Percentiles rank a stretch among this genome's conserved stretches.
Conservation (phyloP, 2,113 vertebrate genomes). For the Entosphenus tridentatus region DNA sequence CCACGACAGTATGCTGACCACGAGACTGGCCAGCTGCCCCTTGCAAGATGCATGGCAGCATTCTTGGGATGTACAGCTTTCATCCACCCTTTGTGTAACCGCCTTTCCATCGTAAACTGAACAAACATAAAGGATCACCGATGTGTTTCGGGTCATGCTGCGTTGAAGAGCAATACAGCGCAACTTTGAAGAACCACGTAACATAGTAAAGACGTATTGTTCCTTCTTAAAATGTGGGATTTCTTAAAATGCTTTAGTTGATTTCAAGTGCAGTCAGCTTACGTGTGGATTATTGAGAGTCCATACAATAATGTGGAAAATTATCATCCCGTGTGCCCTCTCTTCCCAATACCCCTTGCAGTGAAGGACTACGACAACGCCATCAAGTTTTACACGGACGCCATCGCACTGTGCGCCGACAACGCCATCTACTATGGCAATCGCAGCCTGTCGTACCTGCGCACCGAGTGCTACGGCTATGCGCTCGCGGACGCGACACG, state of each 20-base stretch:
- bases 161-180: too few relatives aligned
- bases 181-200: too few relatives aligned
- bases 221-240: background rate
- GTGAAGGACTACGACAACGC: constrained; percentile 82
- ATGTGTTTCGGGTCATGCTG: too few relatives aligned
- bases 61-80: too few relatives aligned
- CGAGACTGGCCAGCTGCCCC: too few relatives aligned
- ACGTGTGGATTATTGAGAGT: background rate
- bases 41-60: too few relatives aligned
- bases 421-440: constrained; percentile 76
- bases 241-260: background rate
- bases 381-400: constrained; percentile 60
- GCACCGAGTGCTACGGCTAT: constrained; percentile 77
- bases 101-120: too few relatives aligned
- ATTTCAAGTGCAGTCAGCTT: background rate
- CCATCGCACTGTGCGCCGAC: constrained; percentile 47
- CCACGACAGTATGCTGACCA: too few relatives aligned
- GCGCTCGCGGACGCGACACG: constrained; percentile 61
- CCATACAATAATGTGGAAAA: background rate
- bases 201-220: background rate
- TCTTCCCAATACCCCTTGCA: constrained; percentile 7
- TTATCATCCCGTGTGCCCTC: background rate
- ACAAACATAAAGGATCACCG: too few relatives aligned
- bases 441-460: constrained; percentile 75
- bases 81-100: too few relatives aligned